Percentiles rank a stretch among this genome's conserved stretches.
Evolutionary conservation across 2,888 invertebrate species (phyloP).

Genomic region (Hartigia nigra): DNA sequence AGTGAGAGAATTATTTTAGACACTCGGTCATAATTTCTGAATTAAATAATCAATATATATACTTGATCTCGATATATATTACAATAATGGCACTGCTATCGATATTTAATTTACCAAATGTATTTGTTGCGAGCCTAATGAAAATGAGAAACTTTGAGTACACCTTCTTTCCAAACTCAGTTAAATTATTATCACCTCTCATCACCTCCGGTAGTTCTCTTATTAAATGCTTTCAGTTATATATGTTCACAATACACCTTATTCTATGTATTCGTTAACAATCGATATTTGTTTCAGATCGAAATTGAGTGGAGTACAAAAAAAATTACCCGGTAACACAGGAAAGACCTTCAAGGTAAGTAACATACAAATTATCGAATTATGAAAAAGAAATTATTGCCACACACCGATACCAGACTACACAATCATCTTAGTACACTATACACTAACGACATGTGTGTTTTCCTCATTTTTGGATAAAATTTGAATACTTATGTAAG

Average conservation of each 20-base stretch:
- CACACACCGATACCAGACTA: not conserved
- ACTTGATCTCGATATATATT: not conserved
- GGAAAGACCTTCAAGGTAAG: constrained; percentile 46
- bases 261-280: not conserved
- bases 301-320: constrained; percentile 37
- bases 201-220: constrained; percentile 52
- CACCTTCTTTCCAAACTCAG: constrained; percentile 24
- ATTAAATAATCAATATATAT: not conserved
- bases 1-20: not conserved
- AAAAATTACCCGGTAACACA: constrained; percentile 28
- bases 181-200: constrained; percentile 48
- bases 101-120: not conserved
- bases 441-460: not conserved
- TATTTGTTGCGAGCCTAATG: not conserved
- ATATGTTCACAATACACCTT: not conserved
- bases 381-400: not conserved
- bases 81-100: not conserved
- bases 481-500: not conserved
- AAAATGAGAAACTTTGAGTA: constrained; percentile 26
- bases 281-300: constrained; percentile 39
- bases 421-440: not conserved
- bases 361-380: not conserved
- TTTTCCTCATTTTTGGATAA: not conserved
- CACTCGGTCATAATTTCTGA: not conserved
- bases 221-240: not conserved